Percentiles rank a stretch among this genome's conserved stretches.
Conservation (phyloP, 2,888 invertebrate genomes). For the Drosophila rellima region DNA sequence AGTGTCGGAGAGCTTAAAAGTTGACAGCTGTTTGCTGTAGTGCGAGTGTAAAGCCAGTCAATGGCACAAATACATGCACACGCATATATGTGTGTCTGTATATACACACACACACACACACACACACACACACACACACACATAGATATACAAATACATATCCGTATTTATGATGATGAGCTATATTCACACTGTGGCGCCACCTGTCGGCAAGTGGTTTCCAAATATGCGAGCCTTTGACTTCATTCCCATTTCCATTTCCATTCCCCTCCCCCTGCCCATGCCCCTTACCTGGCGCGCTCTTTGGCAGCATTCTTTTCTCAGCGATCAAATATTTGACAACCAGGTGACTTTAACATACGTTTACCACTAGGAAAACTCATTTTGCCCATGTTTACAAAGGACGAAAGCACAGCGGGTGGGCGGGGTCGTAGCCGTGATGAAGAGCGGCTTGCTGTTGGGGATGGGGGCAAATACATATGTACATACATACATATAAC, state of each 20-base stretch:
- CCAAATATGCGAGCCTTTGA: conserved; percentile 20
- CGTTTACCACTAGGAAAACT: conserved; percentile 12
- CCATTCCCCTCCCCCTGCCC: background rate
- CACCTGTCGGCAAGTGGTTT: conserved; percentile 48
- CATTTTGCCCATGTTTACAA: conserved; percentile 24
- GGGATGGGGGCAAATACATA: background rate
- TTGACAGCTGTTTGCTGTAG: conserved; percentile 42
- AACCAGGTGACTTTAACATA: conserved; percentile 30
- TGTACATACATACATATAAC: background rate
- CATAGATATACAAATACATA: conserved; percentile 1
- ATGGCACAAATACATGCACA: conserved; percentile 20
- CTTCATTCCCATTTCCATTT: background rate
- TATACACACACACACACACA: background rate
- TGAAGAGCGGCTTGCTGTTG: background rate
- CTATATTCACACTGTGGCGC: conserved; percentile 29
- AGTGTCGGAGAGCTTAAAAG: conserved; percentile 8
- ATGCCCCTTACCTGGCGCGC: too few species aligned
- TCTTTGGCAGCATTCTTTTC: background rate
- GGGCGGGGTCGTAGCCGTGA: background rate
- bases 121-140: background rate
- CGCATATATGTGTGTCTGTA: too few species aligned
- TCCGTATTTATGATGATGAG: conserved; percentile 15
- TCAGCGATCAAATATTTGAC: conserved; percentile 39
- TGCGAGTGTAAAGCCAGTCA: conserved; percentile 34
- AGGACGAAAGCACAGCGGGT: background rate